A percentile compares a stretch with the other conserved stretches of the same genome.
phyloP scores from a whole-genome alignment of 2,113 vertebrate species.

The Dipodomys stephensi region DNA sequence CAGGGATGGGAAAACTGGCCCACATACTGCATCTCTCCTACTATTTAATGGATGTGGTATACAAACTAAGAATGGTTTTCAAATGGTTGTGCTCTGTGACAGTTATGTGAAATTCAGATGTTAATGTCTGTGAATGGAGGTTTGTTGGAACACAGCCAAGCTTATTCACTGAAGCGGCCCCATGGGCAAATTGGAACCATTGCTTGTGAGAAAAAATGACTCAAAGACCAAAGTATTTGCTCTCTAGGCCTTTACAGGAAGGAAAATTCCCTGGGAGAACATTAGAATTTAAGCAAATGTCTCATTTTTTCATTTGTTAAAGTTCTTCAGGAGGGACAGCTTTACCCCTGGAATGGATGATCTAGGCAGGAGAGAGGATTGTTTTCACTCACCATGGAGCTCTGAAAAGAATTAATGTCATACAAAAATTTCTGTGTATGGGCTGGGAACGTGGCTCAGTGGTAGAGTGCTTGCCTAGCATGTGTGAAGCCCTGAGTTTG shows the following conservation, averaged over 20 bases:
- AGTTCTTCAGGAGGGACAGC: background rate
- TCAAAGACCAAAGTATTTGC: background rate
- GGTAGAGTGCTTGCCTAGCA: no score
- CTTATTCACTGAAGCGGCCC: background rate
- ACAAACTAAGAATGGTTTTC: constrained; percentile 15
- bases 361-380: background rate
- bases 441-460: no score
- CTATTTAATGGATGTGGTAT: background rate
- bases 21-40: background rate
- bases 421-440: background rate
- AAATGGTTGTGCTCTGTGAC: constrained; percentile 3
- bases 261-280: background rate
- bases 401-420: background rate
- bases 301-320: background rate
- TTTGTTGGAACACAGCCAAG: background rate
- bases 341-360: background rate
- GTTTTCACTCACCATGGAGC: background rate
- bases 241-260: constrained; percentile 17
- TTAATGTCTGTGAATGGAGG: background rate
- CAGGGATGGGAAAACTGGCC: background rate
- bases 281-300: background rate
- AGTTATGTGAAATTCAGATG: constrained; percentile 18
- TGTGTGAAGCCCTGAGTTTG: no score
- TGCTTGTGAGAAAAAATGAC: constrained; percentile 28
- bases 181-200: background rate